These are phyloP conservation scores for Pyrocoelia pectoralis DNA, from an alignment of 2,888 invertebrate genomes.

Conservation along the genomic window DNA sequence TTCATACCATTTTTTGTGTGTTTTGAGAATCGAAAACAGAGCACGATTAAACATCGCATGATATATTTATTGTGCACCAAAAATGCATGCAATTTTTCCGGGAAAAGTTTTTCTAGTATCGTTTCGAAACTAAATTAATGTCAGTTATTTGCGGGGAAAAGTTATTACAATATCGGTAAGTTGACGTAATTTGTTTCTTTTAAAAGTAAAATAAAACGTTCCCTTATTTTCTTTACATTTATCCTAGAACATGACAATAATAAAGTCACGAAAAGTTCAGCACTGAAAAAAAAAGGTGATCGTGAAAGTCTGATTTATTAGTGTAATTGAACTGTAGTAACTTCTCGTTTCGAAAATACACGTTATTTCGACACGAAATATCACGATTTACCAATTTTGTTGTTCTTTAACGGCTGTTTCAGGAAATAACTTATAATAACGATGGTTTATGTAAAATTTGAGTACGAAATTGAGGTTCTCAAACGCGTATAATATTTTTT, in stretches of 20 bases:
- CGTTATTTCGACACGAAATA: constrained; percentile 1
- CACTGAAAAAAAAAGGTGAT: neutral
- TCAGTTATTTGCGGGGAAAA: neutral
- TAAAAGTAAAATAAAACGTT: neutral
- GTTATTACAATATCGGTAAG: neutral
- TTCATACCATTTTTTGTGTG: neutral
- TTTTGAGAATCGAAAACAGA: neutral
- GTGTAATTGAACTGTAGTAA: constrained; percentile 1
- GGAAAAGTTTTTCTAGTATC: neutral
- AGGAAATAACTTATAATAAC: no score
- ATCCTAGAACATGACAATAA: neutral
- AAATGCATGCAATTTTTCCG: neutral
- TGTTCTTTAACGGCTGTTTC: no score
- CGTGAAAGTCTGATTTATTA: constrained; percentile 1
- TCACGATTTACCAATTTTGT: neutral
- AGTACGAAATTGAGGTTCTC: no score
- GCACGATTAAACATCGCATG: neutral
- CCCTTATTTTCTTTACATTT: neutral
- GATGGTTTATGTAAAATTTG: no score
- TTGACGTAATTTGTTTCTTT: neutral
- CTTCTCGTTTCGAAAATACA: neutral
- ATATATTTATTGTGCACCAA: neutral
- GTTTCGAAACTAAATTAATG: neutral
- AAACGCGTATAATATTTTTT: no score
- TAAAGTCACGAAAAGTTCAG: neutral